Evolutionary conservation across 2,113 vertebrate genomes (phyloP), one percentile per base, ranked within the genome.

Genomic region (Mungos mungo): DNA sequence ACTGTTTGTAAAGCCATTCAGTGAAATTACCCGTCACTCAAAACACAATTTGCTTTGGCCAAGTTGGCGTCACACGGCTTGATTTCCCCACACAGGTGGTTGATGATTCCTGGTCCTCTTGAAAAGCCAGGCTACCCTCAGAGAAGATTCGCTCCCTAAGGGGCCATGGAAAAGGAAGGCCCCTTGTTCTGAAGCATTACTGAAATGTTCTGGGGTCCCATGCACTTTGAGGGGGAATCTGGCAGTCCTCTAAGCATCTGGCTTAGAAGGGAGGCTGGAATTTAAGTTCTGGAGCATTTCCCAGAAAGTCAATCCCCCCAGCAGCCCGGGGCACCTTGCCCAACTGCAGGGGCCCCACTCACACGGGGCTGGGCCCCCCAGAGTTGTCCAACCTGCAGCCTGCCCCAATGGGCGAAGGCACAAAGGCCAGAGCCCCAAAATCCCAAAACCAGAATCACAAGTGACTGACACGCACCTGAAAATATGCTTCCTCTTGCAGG

Each of bases 341-440:
- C 41, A 41, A 41, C 41, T 41, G 41, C 41, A 41, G 41, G 41
- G 41, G 3, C 41, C 41, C 41, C 41, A 41, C 41, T 41, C 41
- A 5, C 41, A 6, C 5, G 41, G 41, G 41, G 41, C 41, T 41
- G 41, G 41, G 41, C 41, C 41, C 41, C 38, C 54, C 29, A 9
- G 47, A 21, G n/a, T 1, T 2, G 57, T 23, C 63, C n/a, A 1
- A 19, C n/a, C 29, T 5, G 35, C 57, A 63, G 60, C n/a, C 69
- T 7, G 1, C 11, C 31, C 71, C 31, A 1, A n/a, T 16, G 65
- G 7, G 52, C 0, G 29, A 21, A 7, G 4, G 18, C 74, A 10
- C 25, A 3, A 50, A 66, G 33, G 25, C 31, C 50, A 63, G 41
- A 27, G 7, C 5, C 3, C 57, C 76, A 27, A 29, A 7, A 12